Percentiles rank a stretch among this genome's conserved stretches.
phyloP scores from a whole-genome alignment of 2,888 invertebrate species.

The Ornithoptera priamus region DNA sequence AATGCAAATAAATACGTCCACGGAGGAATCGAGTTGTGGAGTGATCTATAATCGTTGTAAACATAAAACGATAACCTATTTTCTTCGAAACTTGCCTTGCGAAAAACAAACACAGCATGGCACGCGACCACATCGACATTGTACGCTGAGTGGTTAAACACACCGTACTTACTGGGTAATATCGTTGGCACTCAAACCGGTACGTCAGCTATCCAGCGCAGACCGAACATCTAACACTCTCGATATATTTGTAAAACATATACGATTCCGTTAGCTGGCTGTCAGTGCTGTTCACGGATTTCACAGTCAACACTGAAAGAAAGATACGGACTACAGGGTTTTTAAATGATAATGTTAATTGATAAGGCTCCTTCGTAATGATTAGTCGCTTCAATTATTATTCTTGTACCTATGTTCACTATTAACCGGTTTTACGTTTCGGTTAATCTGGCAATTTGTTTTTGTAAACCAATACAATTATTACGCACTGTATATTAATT shows the following conservation, averaged over 20 bases:
- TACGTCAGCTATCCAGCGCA: not conserved
- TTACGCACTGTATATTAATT: not conserved
- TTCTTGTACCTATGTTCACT: constrained; percentile 32
- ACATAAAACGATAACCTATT: constrained; percentile 22
- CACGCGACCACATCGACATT: not conserved
- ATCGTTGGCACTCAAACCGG: not conserved
- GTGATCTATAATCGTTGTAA: constrained; percentile 8
- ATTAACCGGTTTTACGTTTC: constrained; percentile 11
- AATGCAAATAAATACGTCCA: constrained; percentile 9
- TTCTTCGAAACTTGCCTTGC: not conserved
- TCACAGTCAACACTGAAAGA: constrained; percentile 61
- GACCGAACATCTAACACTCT: constrained; percentile 22
- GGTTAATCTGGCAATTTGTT: not conserved
- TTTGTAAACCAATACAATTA: constrained; percentile 1
- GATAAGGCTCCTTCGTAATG: constrained; percentile 62
- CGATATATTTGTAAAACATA: constrained; percentile 25
- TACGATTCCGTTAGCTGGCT: constrained; percentile 36
- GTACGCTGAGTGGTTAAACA: constrained; percentile 3
- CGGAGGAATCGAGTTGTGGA: not conserved
- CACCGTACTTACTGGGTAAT: constrained; percentile 25
- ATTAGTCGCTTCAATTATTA: constrained; percentile 62
- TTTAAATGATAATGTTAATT: constrained; percentile 73
- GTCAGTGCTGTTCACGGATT: constrained; percentile 46
- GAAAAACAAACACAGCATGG: not conserved
- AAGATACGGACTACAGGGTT: constrained; percentile 62